phyloP scores from a whole-genome alignment of 2,888 invertebrate species.

The Ernsta delagoae region DNA sequence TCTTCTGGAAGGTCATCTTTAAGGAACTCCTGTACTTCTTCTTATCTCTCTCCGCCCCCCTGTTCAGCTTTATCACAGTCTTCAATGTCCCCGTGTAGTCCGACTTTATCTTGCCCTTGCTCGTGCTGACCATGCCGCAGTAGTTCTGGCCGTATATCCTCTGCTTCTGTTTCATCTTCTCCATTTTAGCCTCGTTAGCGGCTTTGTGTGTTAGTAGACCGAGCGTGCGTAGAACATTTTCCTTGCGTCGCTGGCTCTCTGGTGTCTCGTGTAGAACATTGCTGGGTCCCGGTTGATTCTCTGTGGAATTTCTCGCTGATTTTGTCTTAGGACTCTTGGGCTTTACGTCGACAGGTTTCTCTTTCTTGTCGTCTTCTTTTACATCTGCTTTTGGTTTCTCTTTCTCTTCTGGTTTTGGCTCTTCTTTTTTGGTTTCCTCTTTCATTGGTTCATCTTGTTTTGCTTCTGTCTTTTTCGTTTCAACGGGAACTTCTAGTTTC shows the following conservation, averaged over 20 bases:
- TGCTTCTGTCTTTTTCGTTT: conserved; percentile 14
- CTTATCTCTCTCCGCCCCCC: conserved; percentile 78
- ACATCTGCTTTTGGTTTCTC: conserved; percentile 17
- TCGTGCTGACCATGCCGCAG: conserved; percentile 51
- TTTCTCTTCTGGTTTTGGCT: conserved; percentile 33
- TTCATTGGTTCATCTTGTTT: conserved; percentile 26
- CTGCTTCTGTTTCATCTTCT: conserved; percentile 78
- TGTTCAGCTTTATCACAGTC: conserved; percentile 92
- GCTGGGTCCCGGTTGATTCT: conserved; percentile 69
- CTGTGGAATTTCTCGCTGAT: conserved; percentile 62
- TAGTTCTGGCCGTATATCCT: conserved; percentile 59
- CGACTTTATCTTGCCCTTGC: conserved; percentile 63
- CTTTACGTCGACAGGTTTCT: conserved; percentile 41
- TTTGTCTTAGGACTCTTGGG: conserved; percentile 56
- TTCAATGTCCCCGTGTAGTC: conserved; percentile 93
- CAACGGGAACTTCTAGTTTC: not conserved
- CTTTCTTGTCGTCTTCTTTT: conserved; percentile 36
- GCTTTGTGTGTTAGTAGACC: conserved; percentile 91
- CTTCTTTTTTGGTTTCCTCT: conserved; percentile 32
- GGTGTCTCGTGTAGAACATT: conserved; percentile 80
- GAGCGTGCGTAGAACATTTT: conserved; percentile 89
- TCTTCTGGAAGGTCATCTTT: conserved; percentile 92
- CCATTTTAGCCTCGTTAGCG: conserved; percentile 88
- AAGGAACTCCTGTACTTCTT: conserved; percentile 89
- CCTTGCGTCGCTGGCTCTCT: conserved; percentile 88